Percentiles rank a stretch among this genome's conserved stretches.
Evolutionary conservation across 2,797 vertebrate genomes (phyloP).

Genomic region (Spinus olivaceus): DNA sequence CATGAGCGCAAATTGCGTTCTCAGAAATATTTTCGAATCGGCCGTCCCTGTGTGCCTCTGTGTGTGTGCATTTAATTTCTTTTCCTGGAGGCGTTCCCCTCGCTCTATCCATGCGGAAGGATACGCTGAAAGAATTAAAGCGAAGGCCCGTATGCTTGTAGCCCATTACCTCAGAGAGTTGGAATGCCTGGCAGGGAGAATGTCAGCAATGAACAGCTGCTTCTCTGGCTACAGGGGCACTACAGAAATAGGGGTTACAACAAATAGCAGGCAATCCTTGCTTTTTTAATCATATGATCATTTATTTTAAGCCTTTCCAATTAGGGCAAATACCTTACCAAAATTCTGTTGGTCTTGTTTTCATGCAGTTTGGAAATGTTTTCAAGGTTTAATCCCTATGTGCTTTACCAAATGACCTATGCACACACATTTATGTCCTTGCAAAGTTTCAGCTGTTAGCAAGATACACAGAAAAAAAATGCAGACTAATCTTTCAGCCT

Average conservation of each 20-base stretch:
- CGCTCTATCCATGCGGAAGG: constrained; percentile 72
- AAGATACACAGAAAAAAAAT: neutral
- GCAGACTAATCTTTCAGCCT: neutral
- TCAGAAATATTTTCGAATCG: neutral
- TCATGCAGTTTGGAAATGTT: neutral
- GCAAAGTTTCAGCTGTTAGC: neutral
- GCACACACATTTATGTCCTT: neutral
- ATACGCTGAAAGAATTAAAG: constrained; percentile 69
- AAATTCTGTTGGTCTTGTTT: neutral
- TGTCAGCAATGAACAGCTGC: constrained; percentile 82
- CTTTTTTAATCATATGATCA: constrained; percentile 68
- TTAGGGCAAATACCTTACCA: constrained; percentile 36
- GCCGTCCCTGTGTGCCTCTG: neutral
- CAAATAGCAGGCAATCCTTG: constrained; percentile 66
- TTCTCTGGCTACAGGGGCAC: constrained; percentile 55
- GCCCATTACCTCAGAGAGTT: constrained; percentile 89
- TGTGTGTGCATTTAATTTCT: constrained; percentile 54
- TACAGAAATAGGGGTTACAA: constrained; percentile 73
- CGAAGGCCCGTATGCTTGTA: constrained; percentile 61
- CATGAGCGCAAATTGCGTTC: neutral
- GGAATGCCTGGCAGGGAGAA: constrained; percentile 88
- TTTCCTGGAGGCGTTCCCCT: constrained; percentile 68
- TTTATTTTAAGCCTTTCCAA: constrained; percentile 74
- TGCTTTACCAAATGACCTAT: neutral
- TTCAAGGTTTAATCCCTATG: neutral